A percentile compares a stretch with the other conserved stretches of the same genome.
Conservation (phyloP, 2,797 vertebrate species). For the Periophthalmus magnuspinnatus region DNA sequence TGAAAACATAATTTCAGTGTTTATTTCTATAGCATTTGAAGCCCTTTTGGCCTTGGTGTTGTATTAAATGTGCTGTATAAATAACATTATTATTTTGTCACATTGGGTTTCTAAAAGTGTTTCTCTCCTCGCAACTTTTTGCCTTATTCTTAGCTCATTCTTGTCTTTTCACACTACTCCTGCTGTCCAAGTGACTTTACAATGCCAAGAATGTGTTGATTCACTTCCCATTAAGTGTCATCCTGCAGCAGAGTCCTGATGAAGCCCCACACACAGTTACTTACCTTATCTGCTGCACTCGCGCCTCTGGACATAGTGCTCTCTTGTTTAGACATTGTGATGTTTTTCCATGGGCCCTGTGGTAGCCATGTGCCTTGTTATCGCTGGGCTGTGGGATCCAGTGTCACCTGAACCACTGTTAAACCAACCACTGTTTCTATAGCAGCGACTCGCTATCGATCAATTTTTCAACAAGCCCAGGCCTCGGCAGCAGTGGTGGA, state of each 20-base stretch:
- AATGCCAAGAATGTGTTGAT: conserved; percentile 41
- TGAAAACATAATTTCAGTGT: too few species aligned
- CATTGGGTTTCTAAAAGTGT: not conserved
- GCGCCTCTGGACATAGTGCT: conserved; percentile 46
- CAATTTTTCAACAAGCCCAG: conserved; percentile 69
- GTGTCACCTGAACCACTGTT: conserved; percentile 65
- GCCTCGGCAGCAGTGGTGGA: conserved; percentile 21
- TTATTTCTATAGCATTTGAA: too few species aligned
- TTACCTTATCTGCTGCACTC: conserved; percentile 60
- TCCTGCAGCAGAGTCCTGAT: conserved; percentile 19
- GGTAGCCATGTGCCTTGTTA: conserved; percentile 20
- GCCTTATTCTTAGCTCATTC: too few species aligned
- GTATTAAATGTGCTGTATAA: too few species aligned
- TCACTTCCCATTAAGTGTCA: conserved; percentile 17
- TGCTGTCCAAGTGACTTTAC: conserved; percentile 18
- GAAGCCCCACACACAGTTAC: conserved; percentile 23
- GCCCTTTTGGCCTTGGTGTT: too few species aligned
- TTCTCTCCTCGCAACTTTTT: too few species aligned
- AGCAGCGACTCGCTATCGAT: conserved; percentile 65
- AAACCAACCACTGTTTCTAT: conserved; percentile 66
- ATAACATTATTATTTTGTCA: too few species aligned
- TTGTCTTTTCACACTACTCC: not conserved
- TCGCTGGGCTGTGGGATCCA: conserved; percentile 39
- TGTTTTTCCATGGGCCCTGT: conserved; percentile 44
- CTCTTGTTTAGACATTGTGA: conserved; percentile 24